Evolutionary conservation across 2,888 invertebrate species (phyloP), one percentile per base, ranked within the genome.

Genomic region (Mamestra brassicae): DNA sequence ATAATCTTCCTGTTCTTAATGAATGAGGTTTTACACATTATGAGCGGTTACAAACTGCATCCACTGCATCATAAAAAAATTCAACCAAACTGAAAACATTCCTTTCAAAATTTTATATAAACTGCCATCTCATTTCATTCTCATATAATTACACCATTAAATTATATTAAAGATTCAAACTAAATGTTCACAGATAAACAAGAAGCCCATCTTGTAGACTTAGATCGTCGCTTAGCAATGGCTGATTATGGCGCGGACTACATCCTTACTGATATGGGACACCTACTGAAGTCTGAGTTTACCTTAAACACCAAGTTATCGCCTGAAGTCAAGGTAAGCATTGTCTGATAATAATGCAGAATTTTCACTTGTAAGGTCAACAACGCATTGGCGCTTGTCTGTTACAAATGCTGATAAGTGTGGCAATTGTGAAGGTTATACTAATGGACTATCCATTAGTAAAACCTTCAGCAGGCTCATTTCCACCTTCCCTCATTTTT

Each of bases 201-300:
- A 45, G 97, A 97, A 87, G 93, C 96, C 2, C 93, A 92, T 70
- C 71, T 97, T 13, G 92, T 95, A 8, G 97, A 97, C 83, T 92
- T 98, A 13, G 97, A 98, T 82, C 90, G 93, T 0, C 92, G 97
- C 69, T 92, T 98, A 34, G 92, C 95, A 0, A 89, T 91, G 62
- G 97, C 98, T 45, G 98, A 98, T 93, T 98, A 97, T 89, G 98
- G 98, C 0, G 97, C 97, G n/a, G 97, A 97, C 86, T 97, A 97
- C 88, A 93, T 94, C 38, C 97, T 97, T 1, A 95, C 95, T 6
- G 96, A 97, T 11, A 78, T 94, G 64, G 96, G 96, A 4, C 95
- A 96, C 63, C 76, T 96, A 57, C 89, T 96, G 11, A 95, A 94
- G 78, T 90, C 94, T 0, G 95, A 96, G 80, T 96, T 96, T 81